Conservation (phyloP, 2,888 invertebrate genomes). For the Coelinius sp. region DNA sequence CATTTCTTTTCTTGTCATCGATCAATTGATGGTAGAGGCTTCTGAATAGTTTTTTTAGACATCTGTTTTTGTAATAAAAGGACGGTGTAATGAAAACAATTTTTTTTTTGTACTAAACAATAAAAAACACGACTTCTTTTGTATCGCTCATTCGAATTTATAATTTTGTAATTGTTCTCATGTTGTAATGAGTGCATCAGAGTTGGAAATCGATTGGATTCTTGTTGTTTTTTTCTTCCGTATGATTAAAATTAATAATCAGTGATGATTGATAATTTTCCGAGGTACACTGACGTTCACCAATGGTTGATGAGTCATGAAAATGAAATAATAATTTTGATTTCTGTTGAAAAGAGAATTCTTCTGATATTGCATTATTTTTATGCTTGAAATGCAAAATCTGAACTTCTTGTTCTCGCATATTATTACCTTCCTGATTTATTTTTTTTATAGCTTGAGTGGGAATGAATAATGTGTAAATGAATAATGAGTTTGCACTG, state of each 20-base stretch:
- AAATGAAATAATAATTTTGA: background rate
- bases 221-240: background rate
- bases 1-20: too few species aligned
- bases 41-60: too few species aligned
- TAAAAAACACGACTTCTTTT: background rate
- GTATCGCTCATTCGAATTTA: constrained; percentile 6
- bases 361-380: background rate
- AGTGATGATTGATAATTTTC: background rate
- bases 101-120: background rate
- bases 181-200: background rate
- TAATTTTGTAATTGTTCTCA: background rate
- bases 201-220: background rate
- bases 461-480: too few species aligned
- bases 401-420: background rate
- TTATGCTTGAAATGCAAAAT: background rate
- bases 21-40: too few species aligned
- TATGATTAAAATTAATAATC: constrained; percentile 10
- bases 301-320: background rate
- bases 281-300: background rate
- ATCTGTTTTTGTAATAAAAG: too few species aligned
- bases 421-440: too few species aligned
- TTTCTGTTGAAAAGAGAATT: background rate
- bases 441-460: too few species aligned
- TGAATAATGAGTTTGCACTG: too few species aligned
- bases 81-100: too few species aligned